phyloP scores from a whole-genome alignment of 2,888 invertebrate genomes.

The Crepidodera aurea region DNA sequence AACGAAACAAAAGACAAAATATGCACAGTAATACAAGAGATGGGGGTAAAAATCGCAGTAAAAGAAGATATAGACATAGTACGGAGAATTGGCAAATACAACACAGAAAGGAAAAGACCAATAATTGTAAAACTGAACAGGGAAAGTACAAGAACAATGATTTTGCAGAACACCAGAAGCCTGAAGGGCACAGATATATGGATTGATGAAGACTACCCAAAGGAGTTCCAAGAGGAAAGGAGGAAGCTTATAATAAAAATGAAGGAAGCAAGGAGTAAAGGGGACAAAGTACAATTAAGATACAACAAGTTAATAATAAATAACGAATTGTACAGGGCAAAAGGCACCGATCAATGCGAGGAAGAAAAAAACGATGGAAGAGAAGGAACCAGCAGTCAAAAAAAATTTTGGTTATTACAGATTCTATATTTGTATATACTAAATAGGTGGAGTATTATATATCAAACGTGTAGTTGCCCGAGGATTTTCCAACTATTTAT shows the following conservation, averaged over 20 bases:
- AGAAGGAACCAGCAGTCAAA: neutral
- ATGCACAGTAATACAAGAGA: neutral
- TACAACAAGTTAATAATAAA: slow-evolving; percentile 1
- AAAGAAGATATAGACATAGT: neutral
- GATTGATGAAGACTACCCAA: slow-evolving; percentile 1
- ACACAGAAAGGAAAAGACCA: neutral
- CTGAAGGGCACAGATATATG: neutral
- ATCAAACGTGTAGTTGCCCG: no score
- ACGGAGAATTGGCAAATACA: slow-evolving; percentile 1
- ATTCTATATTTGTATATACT: no score
- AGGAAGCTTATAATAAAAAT: neutral
- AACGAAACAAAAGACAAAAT: neutral
- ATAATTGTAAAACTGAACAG: slow-evolving; percentile 1
- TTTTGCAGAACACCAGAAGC: neutral
- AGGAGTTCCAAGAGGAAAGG: neutral
- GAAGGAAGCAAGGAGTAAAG: slow-evolving; percentile 4
- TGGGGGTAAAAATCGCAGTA: neutral
- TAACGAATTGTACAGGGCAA: neutral
- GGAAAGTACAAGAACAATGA: neutral
- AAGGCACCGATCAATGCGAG: neutral
- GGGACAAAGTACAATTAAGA: neutral
- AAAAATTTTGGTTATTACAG: no score
- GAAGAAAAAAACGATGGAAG: neutral
- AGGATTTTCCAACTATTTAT: no score
- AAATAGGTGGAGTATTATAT: no score